phyloP scores from a whole-genome alignment of 1,140 invertebrate genomes.

The Eubasilissa regina region DNA sequence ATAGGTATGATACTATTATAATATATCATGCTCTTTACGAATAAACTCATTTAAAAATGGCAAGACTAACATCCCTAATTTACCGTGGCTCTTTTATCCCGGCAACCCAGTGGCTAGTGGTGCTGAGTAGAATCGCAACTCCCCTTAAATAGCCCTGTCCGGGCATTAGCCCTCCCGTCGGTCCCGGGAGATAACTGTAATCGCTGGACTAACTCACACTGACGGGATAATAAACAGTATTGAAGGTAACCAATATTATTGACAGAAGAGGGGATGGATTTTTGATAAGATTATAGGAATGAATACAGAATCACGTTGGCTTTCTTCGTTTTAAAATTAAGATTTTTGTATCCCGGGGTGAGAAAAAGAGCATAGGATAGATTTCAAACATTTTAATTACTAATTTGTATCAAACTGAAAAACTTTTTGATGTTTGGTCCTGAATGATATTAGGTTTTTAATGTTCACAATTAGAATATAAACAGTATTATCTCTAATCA shows the following conservation, averaged over 20 bases:
- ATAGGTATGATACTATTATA: too few species aligned
- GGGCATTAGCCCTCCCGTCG: not conserved
- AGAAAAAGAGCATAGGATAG: too few species aligned
- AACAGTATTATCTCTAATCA: too few species aligned
- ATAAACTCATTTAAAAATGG: not conserved
- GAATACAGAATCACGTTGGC: too few species aligned
- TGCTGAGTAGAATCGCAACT: not conserved
- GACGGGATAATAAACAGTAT: slow-evolving; percentile 30
- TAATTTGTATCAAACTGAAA: too few species aligned
- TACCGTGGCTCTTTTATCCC: not conserved
- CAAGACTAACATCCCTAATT: not conserved
- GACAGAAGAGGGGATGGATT: slow-evolving; percentile 4
- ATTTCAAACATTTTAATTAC: too few species aligned
- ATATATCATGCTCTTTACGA: too few species aligned
- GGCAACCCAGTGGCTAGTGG: slow-evolving; percentile 2
- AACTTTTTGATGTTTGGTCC: too few species aligned
- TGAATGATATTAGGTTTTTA: too few species aligned
- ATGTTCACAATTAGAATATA: too few species aligned
- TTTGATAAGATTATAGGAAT: not conserved
- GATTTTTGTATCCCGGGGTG: too few species aligned
- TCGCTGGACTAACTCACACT: slow-evolving; percentile 3
- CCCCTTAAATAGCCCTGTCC: not conserved
- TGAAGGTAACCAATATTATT: slow-evolving; percentile 10
- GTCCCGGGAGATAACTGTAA: slow-evolving; percentile 34
- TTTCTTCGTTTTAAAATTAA: too few species aligned